Percentiles rank a stretch among this genome's conserved stretches.
Conservation (phyloP, 2,888 invertebrate genomes). For the Antheraea yamamai region DNA sequence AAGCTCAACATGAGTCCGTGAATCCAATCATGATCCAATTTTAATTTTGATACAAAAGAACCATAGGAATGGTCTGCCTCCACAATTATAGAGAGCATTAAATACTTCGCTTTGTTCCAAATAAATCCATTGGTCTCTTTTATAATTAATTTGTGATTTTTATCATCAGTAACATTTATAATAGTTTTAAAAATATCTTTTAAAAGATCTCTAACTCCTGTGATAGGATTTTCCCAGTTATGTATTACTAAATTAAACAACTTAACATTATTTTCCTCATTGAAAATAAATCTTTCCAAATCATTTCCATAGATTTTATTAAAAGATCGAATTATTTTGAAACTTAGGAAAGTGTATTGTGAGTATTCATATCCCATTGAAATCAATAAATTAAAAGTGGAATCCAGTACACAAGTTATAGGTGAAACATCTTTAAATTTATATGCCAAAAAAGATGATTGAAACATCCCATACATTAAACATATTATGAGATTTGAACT, state of each 20-base stretch:
- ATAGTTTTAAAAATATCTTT: slow-evolving; percentile 71
- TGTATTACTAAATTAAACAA: slow-evolving; percentile 78
- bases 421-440: slow-evolving; percentile 29
- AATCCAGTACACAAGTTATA: slow-evolving; percentile 42
- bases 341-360: slow-evolving; percentile 75
- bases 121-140: slow-evolving; percentile 71
- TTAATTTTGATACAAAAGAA: slow-evolving; percentile 18
- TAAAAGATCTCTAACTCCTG: slow-evolving; percentile 80
- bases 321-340: slow-evolving; percentile 74
- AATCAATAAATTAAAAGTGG: slow-evolving; percentile 53
- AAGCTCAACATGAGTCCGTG: slow-evolving; percentile 68
- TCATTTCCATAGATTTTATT: slow-evolving; percentile 61
- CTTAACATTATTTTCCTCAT: slow-evolving; percentile 54
- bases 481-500: slow-evolving; percentile 50
- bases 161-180: slow-evolving; percentile 46
- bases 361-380: slow-evolving; percentile 75
- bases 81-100: slow-evolving; percentile 79
- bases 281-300: slow-evolving; percentile 52
- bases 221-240: slow-evolving; percentile 84
- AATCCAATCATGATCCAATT: slow-evolving; percentile 47
- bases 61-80: slow-evolving; percentile 27
- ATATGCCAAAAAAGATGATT: slow-evolving; percentile 59
- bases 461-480: slow-evolving; percentile 73
- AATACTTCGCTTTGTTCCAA: slow-evolving; percentile 83
- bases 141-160: slow-evolving; percentile 47